Percentiles rank a stretch among this genome's conserved stretches.
Conservation (phyloP, 1,140 invertebrate genomes). For the Polypedilum pembai region DNA sequence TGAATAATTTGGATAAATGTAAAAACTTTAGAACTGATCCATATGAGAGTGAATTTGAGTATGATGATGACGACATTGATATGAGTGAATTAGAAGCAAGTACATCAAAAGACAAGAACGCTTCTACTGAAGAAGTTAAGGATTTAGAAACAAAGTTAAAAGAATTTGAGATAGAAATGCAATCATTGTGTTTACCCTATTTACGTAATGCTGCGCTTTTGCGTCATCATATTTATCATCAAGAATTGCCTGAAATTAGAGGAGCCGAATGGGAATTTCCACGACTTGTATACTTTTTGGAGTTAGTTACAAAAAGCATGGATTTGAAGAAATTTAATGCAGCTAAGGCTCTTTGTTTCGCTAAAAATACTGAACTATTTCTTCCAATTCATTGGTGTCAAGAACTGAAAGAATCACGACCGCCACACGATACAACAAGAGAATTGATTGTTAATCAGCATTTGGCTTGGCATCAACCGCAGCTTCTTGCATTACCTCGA, state of each 20-base stretch:
- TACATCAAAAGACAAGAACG: background rate
- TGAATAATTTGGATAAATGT: constrained; percentile 38
- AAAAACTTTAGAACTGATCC: constrained; percentile 42
- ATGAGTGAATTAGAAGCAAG: constrained; percentile 14
- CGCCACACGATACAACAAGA: constrained; percentile 47
- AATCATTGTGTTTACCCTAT: constrained; percentile 74
- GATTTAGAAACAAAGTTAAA: constrained; percentile 40
- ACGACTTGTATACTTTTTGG: constrained; percentile 64
- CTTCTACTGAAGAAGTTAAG: constrained; percentile 29
- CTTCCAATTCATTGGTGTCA: constrained; percentile 58
- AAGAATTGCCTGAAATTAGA: constrained; percentile 63
- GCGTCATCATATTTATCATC: constrained; percentile 76
- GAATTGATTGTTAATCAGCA: constrained; percentile 63
- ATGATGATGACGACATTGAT: constrained; percentile 8
- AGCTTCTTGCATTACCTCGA: constrained; percentile 72
- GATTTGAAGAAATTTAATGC: constrained; percentile 58
- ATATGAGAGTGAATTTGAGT: constrained; percentile 31
- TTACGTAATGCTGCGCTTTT: constrained; percentile 74
- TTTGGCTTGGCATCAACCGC: constrained; percentile 67
- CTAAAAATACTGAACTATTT: constrained; percentile 42
- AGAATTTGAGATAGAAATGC: constrained; percentile 54
- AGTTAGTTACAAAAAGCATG: constrained; percentile 61
- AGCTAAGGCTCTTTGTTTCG: constrained; percentile 54
- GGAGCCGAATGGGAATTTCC: constrained; percentile 60
- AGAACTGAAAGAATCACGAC: constrained; percentile 51